Evolutionary conservation across 2,888 invertebrate species (phyloP).

Genomic region (Endotricha flammealis): DNA sequence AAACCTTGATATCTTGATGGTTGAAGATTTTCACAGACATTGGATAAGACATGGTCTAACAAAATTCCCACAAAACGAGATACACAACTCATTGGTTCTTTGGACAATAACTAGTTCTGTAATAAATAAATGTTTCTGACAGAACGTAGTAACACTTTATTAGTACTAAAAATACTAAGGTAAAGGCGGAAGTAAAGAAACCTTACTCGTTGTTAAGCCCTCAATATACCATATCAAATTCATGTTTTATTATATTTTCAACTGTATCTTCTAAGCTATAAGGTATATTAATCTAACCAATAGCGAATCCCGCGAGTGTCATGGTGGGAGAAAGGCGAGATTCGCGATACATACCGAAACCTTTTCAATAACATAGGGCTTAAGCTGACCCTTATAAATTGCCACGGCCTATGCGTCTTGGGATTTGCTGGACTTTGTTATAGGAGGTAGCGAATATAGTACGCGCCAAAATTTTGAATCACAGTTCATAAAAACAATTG

Average conservation of each 20-base stretch:
- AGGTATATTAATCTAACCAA: not conserved
- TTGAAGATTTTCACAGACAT: too few relatives aligned
- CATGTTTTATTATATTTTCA: not conserved
- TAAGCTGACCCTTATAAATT: slow-evolving; percentile 43
- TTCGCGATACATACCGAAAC: slow-evolving; percentile 28
- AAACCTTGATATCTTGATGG: too few relatives aligned
- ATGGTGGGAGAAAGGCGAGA: slow-evolving; percentile 5
- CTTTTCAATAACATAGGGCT: slow-evolving; percentile 39
- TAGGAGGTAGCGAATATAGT: slow-evolving; percentile 17
- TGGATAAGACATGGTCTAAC: too few relatives aligned
- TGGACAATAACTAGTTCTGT: too few relatives aligned
- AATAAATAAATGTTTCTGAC: too few relatives aligned
- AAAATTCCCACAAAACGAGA: too few relatives aligned
- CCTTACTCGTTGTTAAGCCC: not conserved
- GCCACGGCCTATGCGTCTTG: slow-evolving; percentile 27
- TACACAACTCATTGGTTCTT: too few relatives aligned
- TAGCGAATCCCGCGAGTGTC: slow-evolving; percentile 10
- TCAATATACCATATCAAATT: not conserved
- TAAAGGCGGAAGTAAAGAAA: too few relatives aligned
- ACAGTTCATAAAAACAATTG: too few relatives aligned
- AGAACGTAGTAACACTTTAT: too few relatives aligned
- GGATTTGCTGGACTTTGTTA: slow-evolving; percentile 15
- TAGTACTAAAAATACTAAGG: too few relatives aligned
- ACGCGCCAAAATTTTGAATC: too few relatives aligned
- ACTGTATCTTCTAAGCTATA: not conserved